Evolutionary conservation across 2,888 invertebrate species (phyloP).

Genomic region (Agrenia bidenticulata): DNA sequence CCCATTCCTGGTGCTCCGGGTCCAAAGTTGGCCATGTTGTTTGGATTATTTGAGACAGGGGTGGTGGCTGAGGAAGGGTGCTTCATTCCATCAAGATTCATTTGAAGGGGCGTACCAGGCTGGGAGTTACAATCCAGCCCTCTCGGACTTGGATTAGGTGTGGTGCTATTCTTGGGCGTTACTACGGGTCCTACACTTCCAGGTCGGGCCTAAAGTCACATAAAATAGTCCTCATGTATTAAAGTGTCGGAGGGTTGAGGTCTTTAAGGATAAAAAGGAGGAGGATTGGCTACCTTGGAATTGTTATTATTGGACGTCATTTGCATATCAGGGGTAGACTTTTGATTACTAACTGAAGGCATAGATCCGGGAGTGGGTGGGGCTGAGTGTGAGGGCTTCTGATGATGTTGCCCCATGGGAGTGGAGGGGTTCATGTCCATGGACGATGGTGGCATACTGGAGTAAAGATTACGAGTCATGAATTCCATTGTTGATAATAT

Average conservation of each 20-base stretch:
- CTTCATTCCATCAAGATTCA: slow-evolving; percentile 53
- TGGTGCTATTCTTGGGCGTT: slow-evolving; percentile 52
- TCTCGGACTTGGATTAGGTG: slow-evolving; percentile 53
- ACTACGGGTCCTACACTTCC: slow-evolving; percentile 53
- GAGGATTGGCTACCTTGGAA: slow-evolving; percentile 42
- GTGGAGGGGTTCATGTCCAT: slow-evolving; percentile 55
- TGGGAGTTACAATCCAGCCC: slow-evolving; percentile 51
- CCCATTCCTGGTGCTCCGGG: slow-evolving; percentile 38
- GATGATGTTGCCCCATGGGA: slow-evolving; percentile 52
- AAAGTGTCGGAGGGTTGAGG: too few relatives aligned
- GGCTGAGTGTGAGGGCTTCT: slow-evolving; percentile 55
- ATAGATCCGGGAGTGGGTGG: slow-evolving; percentile 61
- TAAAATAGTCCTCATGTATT: background rate
- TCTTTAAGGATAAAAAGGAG: background rate
- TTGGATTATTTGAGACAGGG: background rate
- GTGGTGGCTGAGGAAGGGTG: slow-evolving; percentile 24
- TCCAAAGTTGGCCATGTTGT: slow-evolving; percentile 31
- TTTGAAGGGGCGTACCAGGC: slow-evolving; percentile 53
- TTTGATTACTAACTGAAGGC: slow-evolving; percentile 56
- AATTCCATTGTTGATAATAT: background rate
- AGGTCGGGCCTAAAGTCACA: slow-evolving; percentile 41
- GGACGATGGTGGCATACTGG: slow-evolving; percentile 55
- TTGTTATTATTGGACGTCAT: slow-evolving; percentile 42
- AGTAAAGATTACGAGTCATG: too few relatives aligned
- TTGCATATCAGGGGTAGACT: slow-evolving; percentile 43